phyloP scores from a whole-genome alignment of 2,888 invertebrate species.

The Tanytarsus gracilentus region DNA sequence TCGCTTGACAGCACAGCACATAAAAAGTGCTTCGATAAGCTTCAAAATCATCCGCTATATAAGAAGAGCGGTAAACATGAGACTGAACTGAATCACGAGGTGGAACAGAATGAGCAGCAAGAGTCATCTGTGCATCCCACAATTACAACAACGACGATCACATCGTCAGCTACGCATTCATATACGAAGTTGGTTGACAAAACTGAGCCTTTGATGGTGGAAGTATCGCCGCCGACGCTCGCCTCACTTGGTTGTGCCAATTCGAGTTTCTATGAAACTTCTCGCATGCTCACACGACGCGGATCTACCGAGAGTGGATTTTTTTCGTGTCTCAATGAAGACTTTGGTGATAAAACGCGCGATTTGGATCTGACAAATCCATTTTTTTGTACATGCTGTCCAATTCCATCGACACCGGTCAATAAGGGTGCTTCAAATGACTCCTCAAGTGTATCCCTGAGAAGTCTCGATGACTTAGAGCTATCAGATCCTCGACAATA shows the following conservation, averaged over 20 bases:
- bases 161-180: conserved; percentile 35
- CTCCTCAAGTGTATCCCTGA: conserved; percentile 49
- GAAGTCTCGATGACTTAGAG: conserved; percentile 52
- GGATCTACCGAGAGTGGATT: conserved; percentile 86
- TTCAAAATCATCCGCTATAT: conserved; percentile 53
- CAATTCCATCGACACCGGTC: conserved; percentile 21
- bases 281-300: conserved; percentile 52
- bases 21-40: conserved; percentile 30
- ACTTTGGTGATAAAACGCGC: conserved; percentile 41
- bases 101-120: conserved; percentile 31
- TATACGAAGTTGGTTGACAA: conserved; percentile 6
- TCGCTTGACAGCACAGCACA: not conserved
- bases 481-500: conserved; percentile 36
- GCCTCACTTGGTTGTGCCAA: too few species aligned
- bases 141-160: conserved; percentile 31
- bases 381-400: conserved; percentile 33
- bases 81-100: conserved; percentile 25
- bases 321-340: conserved; percentile 78
- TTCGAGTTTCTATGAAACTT: conserved; percentile 32
- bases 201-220: not conserved
- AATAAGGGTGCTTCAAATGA: conserved; percentile 43
- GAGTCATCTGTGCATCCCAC: conserved; percentile 29
- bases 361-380: conserved; percentile 37
- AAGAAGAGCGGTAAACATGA: conserved; percentile 34
- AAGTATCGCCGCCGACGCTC: not conserved